These are phyloP conservation scores for Myotis myotis DNA, from an alignment of 2,797 vertebrate genomes.

Conservation along the genomic window DNA sequence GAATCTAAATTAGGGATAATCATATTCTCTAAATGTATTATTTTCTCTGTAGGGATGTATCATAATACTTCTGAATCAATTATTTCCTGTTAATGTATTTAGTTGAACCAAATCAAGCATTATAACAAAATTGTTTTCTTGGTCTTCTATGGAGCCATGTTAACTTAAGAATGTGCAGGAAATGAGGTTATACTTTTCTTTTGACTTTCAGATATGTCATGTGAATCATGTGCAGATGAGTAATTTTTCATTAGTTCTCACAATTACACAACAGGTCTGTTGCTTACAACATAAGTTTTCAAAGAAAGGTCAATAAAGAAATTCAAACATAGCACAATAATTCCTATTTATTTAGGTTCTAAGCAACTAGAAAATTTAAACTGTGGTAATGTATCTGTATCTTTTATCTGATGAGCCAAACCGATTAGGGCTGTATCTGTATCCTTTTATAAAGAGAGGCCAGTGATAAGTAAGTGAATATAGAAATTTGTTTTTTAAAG, in stretches of 20 bases:
- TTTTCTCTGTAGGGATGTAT: neutral
- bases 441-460: neutral
- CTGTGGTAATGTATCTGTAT: neutral
- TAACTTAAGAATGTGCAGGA: neutral
- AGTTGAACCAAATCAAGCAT: neutral
- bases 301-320: neutral
- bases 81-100: neutral
- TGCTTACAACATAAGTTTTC: neutral
- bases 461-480: neutral
- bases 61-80: neutral
- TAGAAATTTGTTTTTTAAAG: neutral
- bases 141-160: neutral
- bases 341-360: neutral
- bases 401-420: too few relatives aligned
- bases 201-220: neutral
- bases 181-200: neutral
- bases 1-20: neutral
- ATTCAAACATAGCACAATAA: neutral
- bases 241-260: slow-evolving; percentile 10
- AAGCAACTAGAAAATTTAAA: slow-evolving; percentile 26
- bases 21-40: neutral
- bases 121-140: neutral
- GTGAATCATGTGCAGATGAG: neutral
- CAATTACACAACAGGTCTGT: neutral
- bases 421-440: too few relatives aligned